These are phyloP conservation scores for Sminthurides bifidus DNA, from an alignment of 1,140 invertebrate species.

Conservation along the genomic window DNA sequence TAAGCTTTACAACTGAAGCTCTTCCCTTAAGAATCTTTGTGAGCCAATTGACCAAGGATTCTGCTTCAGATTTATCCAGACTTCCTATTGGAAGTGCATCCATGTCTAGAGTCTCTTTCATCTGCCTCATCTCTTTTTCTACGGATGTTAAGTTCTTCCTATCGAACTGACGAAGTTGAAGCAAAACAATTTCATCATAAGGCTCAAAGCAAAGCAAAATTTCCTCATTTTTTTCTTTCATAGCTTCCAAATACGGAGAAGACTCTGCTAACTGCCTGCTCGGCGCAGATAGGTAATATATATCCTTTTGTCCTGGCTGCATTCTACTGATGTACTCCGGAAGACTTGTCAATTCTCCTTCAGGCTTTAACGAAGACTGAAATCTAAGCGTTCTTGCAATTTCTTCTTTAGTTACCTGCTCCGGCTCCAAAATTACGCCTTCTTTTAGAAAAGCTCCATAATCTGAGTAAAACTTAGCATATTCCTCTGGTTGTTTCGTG, in stretches of 20 bases:
- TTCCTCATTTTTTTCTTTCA: slow-evolving; percentile 75
- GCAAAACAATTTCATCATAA: slow-evolving; percentile 87
- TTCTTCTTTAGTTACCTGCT: slow-evolving; percentile 75
- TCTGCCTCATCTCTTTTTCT: slow-evolving; percentile 83
- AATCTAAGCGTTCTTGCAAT: slow-evolving; percentile 82
- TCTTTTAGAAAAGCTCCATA: slow-evolving; percentile 91
- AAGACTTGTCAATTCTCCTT: slow-evolving; percentile 66
- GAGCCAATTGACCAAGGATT: slow-evolving; percentile 65
- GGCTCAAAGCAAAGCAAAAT: slow-evolving; percentile 91
- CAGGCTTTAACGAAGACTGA: slow-evolving; percentile 68
- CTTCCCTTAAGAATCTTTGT: slow-evolving; percentile 60
- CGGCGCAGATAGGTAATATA: slow-evolving; percentile 88
- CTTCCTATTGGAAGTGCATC: slow-evolving; percentile 48
- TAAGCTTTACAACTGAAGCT: slow-evolving; percentile 68
- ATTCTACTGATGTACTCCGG: slow-evolving; percentile 67
- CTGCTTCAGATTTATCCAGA: slow-evolving; percentile 56
- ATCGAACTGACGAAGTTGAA: slow-evolving; percentile 76
- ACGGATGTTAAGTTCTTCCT: slow-evolving; percentile 69
- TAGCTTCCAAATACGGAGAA: slow-evolving; percentile 87
- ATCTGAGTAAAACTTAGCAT: slow-evolving; percentile 76
- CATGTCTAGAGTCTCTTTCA: slow-evolving; percentile 48
- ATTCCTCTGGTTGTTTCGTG: slow-evolving; percentile 69
- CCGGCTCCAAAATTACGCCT: slow-evolving; percentile 73
- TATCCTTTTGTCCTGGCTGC: slow-evolving; percentile 64
- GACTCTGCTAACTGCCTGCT: slow-evolving; percentile 79